Percentiles rank a stretch among this genome's conserved stretches.
These are phyloP conservation scores for Orussus abietinus DNA, from an alignment of 1,140 invertebrate genomes.

Conservation along the genomic window DNA sequence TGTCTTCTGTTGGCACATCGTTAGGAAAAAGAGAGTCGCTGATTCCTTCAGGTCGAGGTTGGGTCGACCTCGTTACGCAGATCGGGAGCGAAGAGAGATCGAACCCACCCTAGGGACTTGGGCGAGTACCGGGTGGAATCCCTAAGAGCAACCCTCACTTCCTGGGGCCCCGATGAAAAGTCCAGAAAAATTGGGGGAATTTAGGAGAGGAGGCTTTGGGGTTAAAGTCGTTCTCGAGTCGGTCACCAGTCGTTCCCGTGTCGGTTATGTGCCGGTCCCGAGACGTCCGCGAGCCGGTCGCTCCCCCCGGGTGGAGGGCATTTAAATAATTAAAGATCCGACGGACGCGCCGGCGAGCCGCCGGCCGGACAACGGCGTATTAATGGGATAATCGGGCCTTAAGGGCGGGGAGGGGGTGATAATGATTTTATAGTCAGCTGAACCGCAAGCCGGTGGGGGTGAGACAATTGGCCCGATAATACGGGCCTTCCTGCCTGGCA, in stretches of 20 bases:
- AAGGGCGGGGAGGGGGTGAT: conserved; percentile 41
- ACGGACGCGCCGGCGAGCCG: conserved; percentile 31
- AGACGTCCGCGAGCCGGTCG: neutral
- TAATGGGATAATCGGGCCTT: conserved; percentile 50
- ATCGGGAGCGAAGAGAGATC: conserved; percentile 2
- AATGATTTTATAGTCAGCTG: conserved; percentile 53
- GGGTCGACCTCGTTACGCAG: conserved; percentile 3
- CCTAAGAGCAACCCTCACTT: too few relatives aligned
- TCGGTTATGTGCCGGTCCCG: neutral
- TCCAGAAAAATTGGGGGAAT: too few relatives aligned
- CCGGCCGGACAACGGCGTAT: conserved; percentile 25
- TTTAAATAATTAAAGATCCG: conserved; percentile 50
- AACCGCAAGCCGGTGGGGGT: conserved; percentile 33
- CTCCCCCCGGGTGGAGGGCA: conserved; percentile 23
- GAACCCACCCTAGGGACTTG: too few relatives aligned
- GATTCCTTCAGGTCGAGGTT: neutral
- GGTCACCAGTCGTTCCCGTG: neutral
- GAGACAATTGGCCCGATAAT: conserved; percentile 53
- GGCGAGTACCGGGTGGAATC: too few relatives aligned
- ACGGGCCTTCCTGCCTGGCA: conserved; percentile 52
- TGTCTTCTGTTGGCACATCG: conserved; percentile 10
- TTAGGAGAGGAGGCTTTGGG: too few relatives aligned
- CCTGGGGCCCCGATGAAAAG: too few relatives aligned
- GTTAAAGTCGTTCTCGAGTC: neutral
- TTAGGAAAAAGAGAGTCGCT: neutral